A percentile compares a stretch with the other conserved stretches of the same genome.
phyloP scores from a whole-genome alignment of 2,888 invertebrate genomes.

The Pimpla rufipes region DNA sequence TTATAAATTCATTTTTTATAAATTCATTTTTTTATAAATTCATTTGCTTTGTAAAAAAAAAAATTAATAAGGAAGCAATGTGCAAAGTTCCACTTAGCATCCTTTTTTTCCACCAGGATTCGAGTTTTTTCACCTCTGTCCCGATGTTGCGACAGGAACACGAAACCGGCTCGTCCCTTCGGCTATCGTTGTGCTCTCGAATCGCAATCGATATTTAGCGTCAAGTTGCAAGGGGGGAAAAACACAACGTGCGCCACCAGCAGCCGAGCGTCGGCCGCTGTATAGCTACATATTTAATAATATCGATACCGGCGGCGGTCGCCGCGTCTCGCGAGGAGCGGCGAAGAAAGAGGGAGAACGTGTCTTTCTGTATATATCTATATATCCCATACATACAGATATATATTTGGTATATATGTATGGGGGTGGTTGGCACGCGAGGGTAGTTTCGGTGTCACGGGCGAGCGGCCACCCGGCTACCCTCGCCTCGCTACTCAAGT shows the following conservation, averaged over 20 bases:
- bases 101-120: too few relatives aligned
- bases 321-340: slow-evolving; percentile 36
- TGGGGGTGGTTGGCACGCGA: slow-evolving; percentile 57
- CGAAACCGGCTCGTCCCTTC: slow-evolving; percentile 17
- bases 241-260: slow-evolving; percentile 3
- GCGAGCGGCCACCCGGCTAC: slow-evolving; percentile 54
- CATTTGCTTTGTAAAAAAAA: too few relatives aligned
- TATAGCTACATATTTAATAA: slow-evolving; percentile 63
- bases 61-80: too few relatives aligned
- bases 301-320: slow-evolving; percentile 59
- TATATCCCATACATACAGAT: too few relatives aligned
- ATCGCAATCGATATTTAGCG: slow-evolving; percentile 64
- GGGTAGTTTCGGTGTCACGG: slow-evolving; percentile 69
- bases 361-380: background rate
- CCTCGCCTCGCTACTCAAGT: slow-evolving; percentile 53
- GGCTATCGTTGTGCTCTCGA: slow-evolving; percentile 26
- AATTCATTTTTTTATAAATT: too few relatives aligned
- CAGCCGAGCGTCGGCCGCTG: too few relatives aligned
- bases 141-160: too few relatives aligned
- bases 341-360: slow-evolving; percentile 16
- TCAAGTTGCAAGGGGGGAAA: slow-evolving; percentile 22
- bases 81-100: too few relatives aligned
- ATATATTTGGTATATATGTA: slow-evolving; percentile 11
- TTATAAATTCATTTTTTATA: too few relatives aligned
- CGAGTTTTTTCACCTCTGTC: too few relatives aligned